Evolutionary conservation across 53 echinoderm and acorn worm genomes (phyloP).

Genomic region (Echinometra lucunter): DNA sequence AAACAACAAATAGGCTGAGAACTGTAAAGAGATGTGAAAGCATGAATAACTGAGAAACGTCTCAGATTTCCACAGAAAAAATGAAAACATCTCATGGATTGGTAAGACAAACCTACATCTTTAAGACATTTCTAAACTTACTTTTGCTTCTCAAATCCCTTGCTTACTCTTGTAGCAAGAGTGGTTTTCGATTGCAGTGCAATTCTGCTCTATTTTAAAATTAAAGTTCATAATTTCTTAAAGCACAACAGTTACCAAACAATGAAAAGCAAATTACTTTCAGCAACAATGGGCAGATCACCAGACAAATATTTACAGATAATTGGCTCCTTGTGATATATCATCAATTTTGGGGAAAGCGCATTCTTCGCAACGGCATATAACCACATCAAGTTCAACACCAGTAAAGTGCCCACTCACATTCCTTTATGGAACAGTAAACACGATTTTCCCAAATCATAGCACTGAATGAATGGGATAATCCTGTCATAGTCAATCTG

Average conservation of each 20-base stretch:
- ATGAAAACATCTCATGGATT: background rate
- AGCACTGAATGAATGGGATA: constrained; percentile 10
- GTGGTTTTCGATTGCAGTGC: background rate
- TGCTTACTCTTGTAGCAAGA: background rate
- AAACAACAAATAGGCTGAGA: background rate
- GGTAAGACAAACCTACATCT: background rate
- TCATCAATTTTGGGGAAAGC: background rate
- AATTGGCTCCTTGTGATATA: background rate
- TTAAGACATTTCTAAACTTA: background rate
- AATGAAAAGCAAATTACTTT: background rate
- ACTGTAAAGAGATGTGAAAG: background rate
- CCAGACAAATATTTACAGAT: constrained; percentile 13
- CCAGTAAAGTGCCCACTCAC: background rate
- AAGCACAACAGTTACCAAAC: background rate
- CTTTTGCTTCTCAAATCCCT: background rate
- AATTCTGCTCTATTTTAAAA: constrained; percentile 7
- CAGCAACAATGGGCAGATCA: background rate
- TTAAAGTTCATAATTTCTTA: background rate
- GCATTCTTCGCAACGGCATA: background rate
- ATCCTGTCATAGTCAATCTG: constrained; percentile 35
- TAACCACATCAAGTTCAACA: constrained; percentile 12
- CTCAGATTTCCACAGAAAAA: background rate
- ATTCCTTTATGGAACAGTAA: constrained; percentile 20
- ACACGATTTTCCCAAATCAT: constrained; percentile 17
- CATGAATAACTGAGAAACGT: background rate